Base-by-base conservation (phyloP, 2,888 invertebrate species). In the Drosophila villosipedis region DNA sequence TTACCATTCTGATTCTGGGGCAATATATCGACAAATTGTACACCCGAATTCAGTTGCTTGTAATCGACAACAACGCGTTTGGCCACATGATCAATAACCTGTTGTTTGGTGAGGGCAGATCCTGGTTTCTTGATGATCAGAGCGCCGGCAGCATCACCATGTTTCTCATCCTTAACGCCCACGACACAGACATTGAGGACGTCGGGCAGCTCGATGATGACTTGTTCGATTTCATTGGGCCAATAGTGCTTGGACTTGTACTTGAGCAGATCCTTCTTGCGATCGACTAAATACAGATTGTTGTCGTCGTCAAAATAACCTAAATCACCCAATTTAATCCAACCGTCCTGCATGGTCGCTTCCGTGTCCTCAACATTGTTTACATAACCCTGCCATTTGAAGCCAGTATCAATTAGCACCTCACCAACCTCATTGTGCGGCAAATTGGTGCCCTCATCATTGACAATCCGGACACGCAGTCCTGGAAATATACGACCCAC, bases 261-360 rank as follows among this genome's bases (percentile, higher is more conserved):
- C 68, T 91, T 91, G 3, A 92, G 65, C 57, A 91, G 80, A 37
- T 93, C 92, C 76, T 92, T 93, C 55, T 89, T 91, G 19, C 93
- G 87, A 63, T 88, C 93, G 9, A 84, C 83, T 3, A 92, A 52
- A 68, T 77, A 87, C 3, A 92, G 65, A 68, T 76, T 82, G 19
- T 91, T 89, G 4, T 91, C 84, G 3, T 83, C 74, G 52, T 93
- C 92, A 62, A 93, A 91, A 60, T 89, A 89, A 16, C 93, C 93
- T 39, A 92, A 52, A 68, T 93, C 93, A 9, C 93, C 93, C 0
- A 91, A 80, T n/a, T 85, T 83, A 4, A 91, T 74, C 92, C 92
- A 93, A 16, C 91, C 91, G 25, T 92, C 84, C 9, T 84, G 66
- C 0, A 82, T 0, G 0, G 88, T 88, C 16, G 55, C 19, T 0